Conservation (phyloP, 2,113 vertebrate genomes). For the Lepisosteus oculatus region DNA sequence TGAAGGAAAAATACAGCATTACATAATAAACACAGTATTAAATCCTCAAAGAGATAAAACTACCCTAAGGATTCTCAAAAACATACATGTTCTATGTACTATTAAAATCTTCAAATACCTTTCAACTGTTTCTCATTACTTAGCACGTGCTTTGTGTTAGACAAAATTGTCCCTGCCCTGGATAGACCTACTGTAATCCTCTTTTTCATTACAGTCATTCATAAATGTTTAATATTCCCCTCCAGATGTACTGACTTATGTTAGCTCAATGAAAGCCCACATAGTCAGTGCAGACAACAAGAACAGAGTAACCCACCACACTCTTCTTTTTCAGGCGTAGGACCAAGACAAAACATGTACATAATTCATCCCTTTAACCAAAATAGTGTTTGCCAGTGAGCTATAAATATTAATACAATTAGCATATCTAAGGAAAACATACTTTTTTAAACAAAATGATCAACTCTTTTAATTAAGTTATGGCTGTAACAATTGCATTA, state of each 20-base stretch:
- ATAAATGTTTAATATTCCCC: conserved; percentile 5
- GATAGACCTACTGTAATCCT: conserved; percentile 9
- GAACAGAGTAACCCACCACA: not conserved
- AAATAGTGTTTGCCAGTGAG: no score
- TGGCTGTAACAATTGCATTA: no score
- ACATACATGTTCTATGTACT: conserved; percentile 5
- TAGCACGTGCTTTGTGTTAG: conserved; percentile 7
- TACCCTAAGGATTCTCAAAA: not conserved
- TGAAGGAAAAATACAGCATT: no score
- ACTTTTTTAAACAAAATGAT: no score
- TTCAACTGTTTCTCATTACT: not conserved
- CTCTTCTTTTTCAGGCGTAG: not conserved
- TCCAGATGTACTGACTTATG: conserved; percentile 7
- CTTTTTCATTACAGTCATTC: conserved; percentile 11
- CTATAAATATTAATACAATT: no score
- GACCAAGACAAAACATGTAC: no score
- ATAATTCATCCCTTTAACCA: no score
- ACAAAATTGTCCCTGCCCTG: not conserved
- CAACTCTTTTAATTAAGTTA: no score
- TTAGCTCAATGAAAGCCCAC: conserved; percentile 1
- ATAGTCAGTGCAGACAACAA: conserved; percentile 2
- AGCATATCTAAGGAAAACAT: no score
- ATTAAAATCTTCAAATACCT: conserved; percentile 12
- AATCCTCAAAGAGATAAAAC: not conserved
- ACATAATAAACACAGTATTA: not conserved